These are phyloP conservation scores for Aselliscus stoliczkanus DNA, from an alignment of 2,797 vertebrate genomes.

Conservation along the genomic window DNA sequence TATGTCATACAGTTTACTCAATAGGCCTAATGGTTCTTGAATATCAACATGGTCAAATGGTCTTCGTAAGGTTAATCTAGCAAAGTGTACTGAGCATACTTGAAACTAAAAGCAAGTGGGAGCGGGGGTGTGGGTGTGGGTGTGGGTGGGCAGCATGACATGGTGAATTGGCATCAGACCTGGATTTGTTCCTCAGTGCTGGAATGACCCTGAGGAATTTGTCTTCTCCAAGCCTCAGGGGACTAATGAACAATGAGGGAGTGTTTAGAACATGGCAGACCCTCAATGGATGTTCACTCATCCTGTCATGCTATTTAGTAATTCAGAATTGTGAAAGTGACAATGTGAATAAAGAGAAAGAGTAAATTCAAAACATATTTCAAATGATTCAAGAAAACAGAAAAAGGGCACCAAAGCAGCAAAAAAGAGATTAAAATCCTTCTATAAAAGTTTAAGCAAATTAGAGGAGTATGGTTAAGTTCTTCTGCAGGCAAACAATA, in stretches of 20 bases:
- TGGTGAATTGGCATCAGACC: not conserved
- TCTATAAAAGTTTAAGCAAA: not conserved
- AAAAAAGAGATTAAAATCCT: not conserved
- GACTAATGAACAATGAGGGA: not conserved
- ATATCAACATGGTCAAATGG: not conserved
- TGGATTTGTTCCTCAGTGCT: not conserved
- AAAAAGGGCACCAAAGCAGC: not conserved
- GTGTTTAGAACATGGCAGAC: not conserved
- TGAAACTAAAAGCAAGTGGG: not conserved
- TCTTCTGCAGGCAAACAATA: not conserved
- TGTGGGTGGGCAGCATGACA: not conserved
- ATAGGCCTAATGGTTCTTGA: not conserved
- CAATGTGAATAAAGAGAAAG: not conserved
- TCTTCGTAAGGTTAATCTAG: not conserved
- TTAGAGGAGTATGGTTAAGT: not conserved
- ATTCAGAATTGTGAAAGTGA: not conserved
- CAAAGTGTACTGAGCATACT: not conserved
- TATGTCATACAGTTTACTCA: not conserved
- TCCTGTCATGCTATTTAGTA: not conserved
- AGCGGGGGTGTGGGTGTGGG: too few species aligned
- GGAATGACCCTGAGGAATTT: not conserved
- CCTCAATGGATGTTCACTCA: not conserved
- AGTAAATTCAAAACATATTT: not conserved
- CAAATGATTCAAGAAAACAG: not conserved
- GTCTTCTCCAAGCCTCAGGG: not conserved